phyloP scores from a whole-genome alignment of 2,797 vertebrate species.

The Lutra lutra region DNA sequence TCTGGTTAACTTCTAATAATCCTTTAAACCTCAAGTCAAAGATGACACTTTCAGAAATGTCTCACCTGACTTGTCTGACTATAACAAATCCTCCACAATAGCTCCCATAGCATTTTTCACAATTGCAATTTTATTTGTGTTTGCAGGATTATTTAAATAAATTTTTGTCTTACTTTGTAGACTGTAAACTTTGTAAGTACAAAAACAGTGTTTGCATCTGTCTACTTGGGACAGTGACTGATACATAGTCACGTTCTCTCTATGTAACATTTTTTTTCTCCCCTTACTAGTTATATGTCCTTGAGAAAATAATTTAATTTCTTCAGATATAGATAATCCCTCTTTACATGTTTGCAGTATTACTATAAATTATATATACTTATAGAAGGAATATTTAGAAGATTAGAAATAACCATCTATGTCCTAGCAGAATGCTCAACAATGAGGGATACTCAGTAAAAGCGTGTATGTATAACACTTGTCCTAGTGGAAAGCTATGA shows the following conservation, averaged over 20 bases:
- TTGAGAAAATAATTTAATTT: constrained; percentile 1
- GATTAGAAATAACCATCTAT: background rate
- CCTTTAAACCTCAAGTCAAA: background rate
- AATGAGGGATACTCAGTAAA: background rate
- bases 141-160: background rate
- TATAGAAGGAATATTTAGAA: background rate
- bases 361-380: background rate
- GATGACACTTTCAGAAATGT: background rate
- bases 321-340: background rate
- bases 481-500: background rate
- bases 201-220: background rate
- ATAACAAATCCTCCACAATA: background rate
- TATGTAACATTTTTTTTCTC: background rate
- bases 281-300: background rate
- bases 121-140: background rate
- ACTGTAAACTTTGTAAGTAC: background rate
- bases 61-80: background rate
- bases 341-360: background rate
- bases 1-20: background rate
- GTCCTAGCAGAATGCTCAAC: background rate
- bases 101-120: background rate
- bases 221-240: background rate
- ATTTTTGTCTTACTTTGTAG: background rate
- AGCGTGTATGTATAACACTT: background rate
- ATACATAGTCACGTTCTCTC: background rate